These are phyloP conservation scores for Salvelinus alpinus DNA, from an alignment of 2,113 vertebrate genomes.

Conservation along the genomic window DNA sequence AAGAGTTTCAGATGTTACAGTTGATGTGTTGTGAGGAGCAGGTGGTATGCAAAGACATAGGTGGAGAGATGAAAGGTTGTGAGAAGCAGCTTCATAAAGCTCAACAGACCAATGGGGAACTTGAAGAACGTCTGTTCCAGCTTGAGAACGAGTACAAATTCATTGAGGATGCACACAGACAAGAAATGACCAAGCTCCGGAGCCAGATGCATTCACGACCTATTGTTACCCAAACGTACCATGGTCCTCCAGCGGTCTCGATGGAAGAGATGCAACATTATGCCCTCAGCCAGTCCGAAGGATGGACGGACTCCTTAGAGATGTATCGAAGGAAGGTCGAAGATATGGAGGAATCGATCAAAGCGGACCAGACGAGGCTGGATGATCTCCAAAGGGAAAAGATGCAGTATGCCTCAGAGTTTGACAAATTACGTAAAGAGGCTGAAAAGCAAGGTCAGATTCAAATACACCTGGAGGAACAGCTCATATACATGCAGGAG, in stretches of 20 bases:
- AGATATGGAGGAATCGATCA: slow-evolving; percentile 78
- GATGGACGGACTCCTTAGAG: slow-evolving; percentile 79
- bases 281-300: slow-evolving; percentile 78
- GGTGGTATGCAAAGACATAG: slow-evolving; percentile 66
- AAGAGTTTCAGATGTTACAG: slow-evolving; percentile 73
- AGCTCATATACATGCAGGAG: slow-evolving; percentile 80
- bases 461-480: slow-evolving; percentile 78
- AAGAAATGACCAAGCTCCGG: slow-evolving; percentile 68
- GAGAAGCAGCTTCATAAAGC: slow-evolving; percentile 70
- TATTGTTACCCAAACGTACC: slow-evolving; percentile 61
- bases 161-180: slow-evolving; percentile 76
- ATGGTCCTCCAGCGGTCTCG: slow-evolving; percentile 60
- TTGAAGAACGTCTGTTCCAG: slow-evolving; percentile 79
- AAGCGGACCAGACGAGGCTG: slow-evolving; percentile 71
- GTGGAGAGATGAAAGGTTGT: slow-evolving; percentile 70
- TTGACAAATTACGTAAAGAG: slow-evolving; percentile 75
- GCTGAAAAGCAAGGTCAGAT: slow-evolving; percentile 75
- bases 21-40: slow-evolving; percentile 68
- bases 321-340: slow-evolving; percentile 83
- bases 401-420: slow-evolving; percentile 72
- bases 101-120: slow-evolving; percentile 65
- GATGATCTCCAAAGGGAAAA: slow-evolving; percentile 79
- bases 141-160: slow-evolving; percentile 74
- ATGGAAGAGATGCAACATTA: slow-evolving; percentile 78
- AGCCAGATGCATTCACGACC: slow-evolving; percentile 64